Evolutionary conservation across 64 coral and sea anemone species (phyloP), one percentile per base, ranked within the genome.

Genomic region (Pocillopora damicornis): DNA sequence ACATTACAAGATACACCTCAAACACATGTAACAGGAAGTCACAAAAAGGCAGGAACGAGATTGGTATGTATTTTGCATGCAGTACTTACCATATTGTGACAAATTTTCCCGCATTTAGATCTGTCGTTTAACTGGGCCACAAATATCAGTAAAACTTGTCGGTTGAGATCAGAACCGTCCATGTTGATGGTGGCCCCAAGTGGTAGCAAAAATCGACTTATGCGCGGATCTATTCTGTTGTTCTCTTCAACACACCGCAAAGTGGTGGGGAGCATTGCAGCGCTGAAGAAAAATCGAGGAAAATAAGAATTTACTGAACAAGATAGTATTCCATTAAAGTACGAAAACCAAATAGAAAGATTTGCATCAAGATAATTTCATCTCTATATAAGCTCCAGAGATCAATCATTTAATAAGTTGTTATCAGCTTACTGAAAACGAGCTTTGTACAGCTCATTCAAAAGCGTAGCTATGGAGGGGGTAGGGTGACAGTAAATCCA

Each of bases 151-250:
- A 79, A 60, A 30, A 37, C 42, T 58, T 23, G 30, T 65, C 77
- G 34, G 63, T 63, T 64, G 15, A 88, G 10, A 16, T 75, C 87
- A 37, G 37, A 58, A 13, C 87, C 87, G 63, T 88, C 87, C 87
- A 79, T 88, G 26, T 88, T 88, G 36, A 87, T 68, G 4, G 86
- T 87, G 6, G 76, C 75, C 4, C 87, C 87, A 13, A 88, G 87
- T 58, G 87, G 87, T 20, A 88, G 60, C 25, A 79, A 37, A 23
- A 79, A 88, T 11, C 22, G 76, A 13, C 58, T 67, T 63, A 63
- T 63, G 61, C 61, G 73, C 26, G 73, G 30, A 26, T 75, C 73
- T 12, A 75, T 36, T 26, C 73, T 26, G 26, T 75, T 37, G 37
- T 75, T 75, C 12, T 75, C 34, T 75, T 75, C 30, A 35, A 75